These are phyloP conservation scores for Diploscapter pachys DNA, from an alignment of 1,140 invertebrate species.

Conservation along the genomic window DNA sequence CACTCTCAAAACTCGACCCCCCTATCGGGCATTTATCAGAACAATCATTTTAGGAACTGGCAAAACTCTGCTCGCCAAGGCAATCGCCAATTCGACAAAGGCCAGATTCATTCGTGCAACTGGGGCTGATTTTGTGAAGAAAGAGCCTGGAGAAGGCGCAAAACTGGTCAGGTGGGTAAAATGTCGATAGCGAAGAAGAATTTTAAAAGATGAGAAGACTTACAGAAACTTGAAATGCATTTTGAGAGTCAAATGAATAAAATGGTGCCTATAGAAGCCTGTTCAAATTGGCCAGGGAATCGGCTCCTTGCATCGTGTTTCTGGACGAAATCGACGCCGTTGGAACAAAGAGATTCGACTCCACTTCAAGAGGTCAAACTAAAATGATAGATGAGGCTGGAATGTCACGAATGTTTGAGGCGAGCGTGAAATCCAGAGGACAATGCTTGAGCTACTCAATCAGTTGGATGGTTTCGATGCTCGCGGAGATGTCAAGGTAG, in stretches of 20 bases:
- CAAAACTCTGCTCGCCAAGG: slow-evolving; percentile 50
- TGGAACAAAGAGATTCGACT: slow-evolving; percentile 50
- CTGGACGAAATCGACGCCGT: slow-evolving; percentile 52
- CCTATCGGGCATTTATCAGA: background rate
- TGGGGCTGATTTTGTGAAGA: slow-evolving; percentile 51
- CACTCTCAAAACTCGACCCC: background rate
- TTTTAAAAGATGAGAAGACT: background rate
- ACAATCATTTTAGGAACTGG: slow-evolving; percentile 23
- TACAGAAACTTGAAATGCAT: background rate
- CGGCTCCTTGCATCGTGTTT: slow-evolving; percentile 49
- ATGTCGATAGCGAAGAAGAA: background rate
- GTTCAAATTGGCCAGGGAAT: slow-evolving; percentile 46
- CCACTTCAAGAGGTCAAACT: slow-evolving; percentile 8
- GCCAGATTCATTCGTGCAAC: slow-evolving; percentile 47
- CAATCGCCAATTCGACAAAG: slow-evolving; percentile 45
- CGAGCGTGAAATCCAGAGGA: slow-evolving; percentile 52
- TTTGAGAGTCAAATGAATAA: background rate
- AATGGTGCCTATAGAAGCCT: slow-evolving; percentile 25
- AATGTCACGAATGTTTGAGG: slow-evolving; percentile 8
- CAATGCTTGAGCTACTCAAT: slow-evolving; percentile 54
- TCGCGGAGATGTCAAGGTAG: slow-evolving; percentile 48
- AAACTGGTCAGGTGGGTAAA: slow-evolving; percentile 35
- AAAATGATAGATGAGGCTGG: too few relatives aligned
- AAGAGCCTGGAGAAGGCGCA: slow-evolving; percentile 46
- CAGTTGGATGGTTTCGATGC: slow-evolving; percentile 55